Conservation (phyloP, 2,888 invertebrate genomes). For the Stenurella melanura region DNA sequence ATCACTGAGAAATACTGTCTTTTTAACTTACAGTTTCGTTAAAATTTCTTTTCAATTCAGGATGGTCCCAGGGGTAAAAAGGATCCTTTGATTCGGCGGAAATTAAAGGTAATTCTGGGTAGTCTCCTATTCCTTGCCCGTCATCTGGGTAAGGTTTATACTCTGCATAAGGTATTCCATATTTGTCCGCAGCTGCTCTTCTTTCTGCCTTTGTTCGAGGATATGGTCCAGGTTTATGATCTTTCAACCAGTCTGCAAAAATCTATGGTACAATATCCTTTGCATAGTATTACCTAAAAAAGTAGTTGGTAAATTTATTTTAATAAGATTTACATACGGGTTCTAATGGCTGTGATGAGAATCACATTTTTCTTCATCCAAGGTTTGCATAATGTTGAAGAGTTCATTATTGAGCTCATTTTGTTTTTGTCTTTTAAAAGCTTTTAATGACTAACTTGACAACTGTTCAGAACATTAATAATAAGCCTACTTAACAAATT, state of each 20-base stretch:
- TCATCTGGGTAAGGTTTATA: slow-evolving; percentile 89
- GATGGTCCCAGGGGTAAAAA: slow-evolving; percentile 89
- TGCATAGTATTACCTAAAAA: slow-evolving; percentile 42
- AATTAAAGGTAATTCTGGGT: slow-evolving; percentile 86
- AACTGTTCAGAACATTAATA: background rate
- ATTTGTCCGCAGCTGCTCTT: slow-evolving; percentile 90
- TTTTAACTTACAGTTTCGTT: slow-evolving; percentile 85
- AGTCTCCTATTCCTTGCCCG: slow-evolving; percentile 87
- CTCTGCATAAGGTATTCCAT: slow-evolving; percentile 87
- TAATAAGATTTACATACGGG: background rate
- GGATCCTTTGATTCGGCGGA: slow-evolving; percentile 85
- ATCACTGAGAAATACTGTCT: too few species aligned
- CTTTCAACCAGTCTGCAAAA: slow-evolving; percentile 84
- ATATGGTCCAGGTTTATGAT: slow-evolving; percentile 87
- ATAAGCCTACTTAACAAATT: background rate
- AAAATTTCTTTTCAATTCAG: slow-evolving; percentile 87
- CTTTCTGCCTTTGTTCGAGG: slow-evolving; percentile 87
- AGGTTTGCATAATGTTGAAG: background rate
- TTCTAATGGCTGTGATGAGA: background rate
- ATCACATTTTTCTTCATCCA: background rate
- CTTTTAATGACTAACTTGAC: background rate
- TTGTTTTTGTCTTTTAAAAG: background rate
- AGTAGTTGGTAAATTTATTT: background rate
- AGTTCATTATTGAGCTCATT: background rate
- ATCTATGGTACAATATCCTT: slow-evolving; percentile 15